These are phyloP conservation scores for Dioctria rufipes DNA, from an alignment of 2,888 invertebrate species.

Conservation along the genomic window DNA sequence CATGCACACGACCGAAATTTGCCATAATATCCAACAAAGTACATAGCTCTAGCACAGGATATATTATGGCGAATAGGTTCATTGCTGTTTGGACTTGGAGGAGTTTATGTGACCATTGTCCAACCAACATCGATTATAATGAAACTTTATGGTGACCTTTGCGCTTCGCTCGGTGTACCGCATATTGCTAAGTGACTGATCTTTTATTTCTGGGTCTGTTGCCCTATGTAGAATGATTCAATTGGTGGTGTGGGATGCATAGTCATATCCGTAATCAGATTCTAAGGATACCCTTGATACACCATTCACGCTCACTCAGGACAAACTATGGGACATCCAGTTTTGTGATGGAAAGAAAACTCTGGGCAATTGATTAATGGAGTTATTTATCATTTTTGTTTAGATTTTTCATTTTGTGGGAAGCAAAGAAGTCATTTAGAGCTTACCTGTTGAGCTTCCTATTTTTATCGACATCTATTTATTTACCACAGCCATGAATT, in stretches of 20 bases:
- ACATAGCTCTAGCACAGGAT: background rate
- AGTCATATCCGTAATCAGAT: constrained; percentile 26
- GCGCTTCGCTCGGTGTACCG: constrained; percentile 21
- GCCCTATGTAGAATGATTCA: constrained; percentile 38
- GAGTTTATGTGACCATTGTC: background rate
- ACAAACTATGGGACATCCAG: background rate
- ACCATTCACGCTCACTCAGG: background rate
- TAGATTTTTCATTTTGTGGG: constrained; percentile 11
- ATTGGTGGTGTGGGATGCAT: constrained; percentile 18
- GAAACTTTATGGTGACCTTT: constrained; percentile 37
- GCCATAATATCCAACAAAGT: background rate
- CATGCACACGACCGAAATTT: background rate
- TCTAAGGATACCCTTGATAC: constrained; percentile 6
- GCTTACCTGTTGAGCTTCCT: constrained; percentile 9
- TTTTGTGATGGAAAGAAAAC: background rate
- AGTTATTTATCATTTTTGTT: constrained; percentile 21
- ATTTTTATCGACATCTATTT: no score
- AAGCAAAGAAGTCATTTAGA: constrained; percentile 1
- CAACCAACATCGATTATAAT: constrained; percentile 27
- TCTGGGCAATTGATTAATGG: constrained; percentile 37
- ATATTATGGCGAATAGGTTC: background rate
- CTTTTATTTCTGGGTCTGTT: constrained; percentile 40
- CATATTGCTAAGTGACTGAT: constrained; percentile 48
- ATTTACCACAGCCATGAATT: no score
- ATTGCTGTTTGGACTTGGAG: background rate